A percentile compares a stretch with the other conserved stretches of the same genome.
Evolutionary conservation across 2,888 invertebrate genomes (phyloP).

Genomic region (Timandra comae): DNA sequence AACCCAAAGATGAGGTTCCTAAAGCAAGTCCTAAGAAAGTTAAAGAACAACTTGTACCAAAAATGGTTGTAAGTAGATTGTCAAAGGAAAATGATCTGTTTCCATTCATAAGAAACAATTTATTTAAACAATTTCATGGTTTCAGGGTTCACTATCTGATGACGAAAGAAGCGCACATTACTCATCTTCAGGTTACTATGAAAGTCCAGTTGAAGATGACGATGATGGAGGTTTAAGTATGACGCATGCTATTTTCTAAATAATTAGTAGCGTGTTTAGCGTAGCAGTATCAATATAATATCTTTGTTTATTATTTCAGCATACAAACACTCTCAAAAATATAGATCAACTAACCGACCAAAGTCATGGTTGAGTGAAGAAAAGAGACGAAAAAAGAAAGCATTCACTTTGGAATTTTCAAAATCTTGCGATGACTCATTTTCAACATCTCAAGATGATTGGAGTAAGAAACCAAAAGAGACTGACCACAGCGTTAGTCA

Average conservation of each 20-base stretch:
- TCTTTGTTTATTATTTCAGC: too few relatives aligned
- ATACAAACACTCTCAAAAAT: constrained; percentile 71
- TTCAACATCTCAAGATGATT: constrained; percentile 69
- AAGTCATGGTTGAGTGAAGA: constrained; percentile 82
- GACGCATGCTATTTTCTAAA: too few relatives aligned
- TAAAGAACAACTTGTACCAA: constrained; percentile 58
- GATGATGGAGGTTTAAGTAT: constrained; percentile 73
- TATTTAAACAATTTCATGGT: constrained; percentile 5
- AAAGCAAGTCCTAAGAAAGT: constrained; percentile 32
- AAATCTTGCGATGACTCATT: constrained; percentile 76
- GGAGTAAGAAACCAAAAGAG: constrained; percentile 50
- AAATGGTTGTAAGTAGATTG: constrained; percentile 49
- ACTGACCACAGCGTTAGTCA: constrained; percentile 44
- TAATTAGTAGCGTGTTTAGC: too few relatives aligned
- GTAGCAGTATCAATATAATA: too few relatives aligned
- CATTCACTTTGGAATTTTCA: constrained; percentile 85
- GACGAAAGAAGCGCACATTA: constrained; percentile 83
- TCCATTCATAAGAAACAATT: too few relatives aligned
- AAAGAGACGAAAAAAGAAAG: constrained; percentile 82
- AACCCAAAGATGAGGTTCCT: constrained; percentile 41
- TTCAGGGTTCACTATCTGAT: constrained; percentile 79
- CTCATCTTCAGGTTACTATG: constrained; percentile 85
- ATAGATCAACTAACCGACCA: constrained; percentile 58
- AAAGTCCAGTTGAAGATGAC: constrained; percentile 83
- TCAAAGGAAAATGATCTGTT: too few relatives aligned